These are phyloP conservation scores for Nudaria mundana DNA, from an alignment of 2,888 invertebrate species.

Conservation along the genomic window DNA sequence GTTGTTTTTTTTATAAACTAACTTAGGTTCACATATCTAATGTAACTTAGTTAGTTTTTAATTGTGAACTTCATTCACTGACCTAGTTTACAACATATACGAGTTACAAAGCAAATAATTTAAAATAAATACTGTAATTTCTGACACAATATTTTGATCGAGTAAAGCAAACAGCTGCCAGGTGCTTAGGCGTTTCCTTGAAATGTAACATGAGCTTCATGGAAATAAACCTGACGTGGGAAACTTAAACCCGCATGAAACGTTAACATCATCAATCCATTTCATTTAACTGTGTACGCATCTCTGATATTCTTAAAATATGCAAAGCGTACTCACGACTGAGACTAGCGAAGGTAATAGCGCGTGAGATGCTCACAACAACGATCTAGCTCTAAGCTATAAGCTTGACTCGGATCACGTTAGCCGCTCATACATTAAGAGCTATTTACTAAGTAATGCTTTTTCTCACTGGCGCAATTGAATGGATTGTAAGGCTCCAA, in stretches of 20 bases:
- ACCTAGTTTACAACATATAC: too few species aligned
- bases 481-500: neutral
- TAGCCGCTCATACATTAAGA: conserved; percentile 45
- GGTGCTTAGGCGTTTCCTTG: too few species aligned
- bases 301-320: conserved; percentile 70
- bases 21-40: too few species aligned
- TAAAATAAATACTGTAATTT: neutral
- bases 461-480: conserved; percentile 13
- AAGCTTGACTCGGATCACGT: conserved; percentile 42
- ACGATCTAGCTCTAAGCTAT: conserved; percentile 37
- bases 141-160: conserved; percentile 14
- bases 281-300: conserved; percentile 72
- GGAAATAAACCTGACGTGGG: conserved; percentile 53
- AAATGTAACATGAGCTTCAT: conserved; percentile 44
- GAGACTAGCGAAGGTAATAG: conserved; percentile 48
- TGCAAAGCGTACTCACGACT: conserved; percentile 77
- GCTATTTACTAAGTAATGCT: conserved; percentile 36
- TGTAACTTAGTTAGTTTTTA: too few species aligned
- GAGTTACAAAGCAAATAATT: too few species aligned
- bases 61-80: too few species aligned
- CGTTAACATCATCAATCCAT: conserved; percentile 64
- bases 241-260: conserved; percentile 44
- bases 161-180: conserved; percentile 38
- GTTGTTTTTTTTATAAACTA: too few species aligned
- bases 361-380: conserved; percentile 67